These are phyloP conservation scores for Distichodus sexfasciatus DNA, from an alignment of 2,797 vertebrate genomes.

Conservation along the genomic window DNA sequence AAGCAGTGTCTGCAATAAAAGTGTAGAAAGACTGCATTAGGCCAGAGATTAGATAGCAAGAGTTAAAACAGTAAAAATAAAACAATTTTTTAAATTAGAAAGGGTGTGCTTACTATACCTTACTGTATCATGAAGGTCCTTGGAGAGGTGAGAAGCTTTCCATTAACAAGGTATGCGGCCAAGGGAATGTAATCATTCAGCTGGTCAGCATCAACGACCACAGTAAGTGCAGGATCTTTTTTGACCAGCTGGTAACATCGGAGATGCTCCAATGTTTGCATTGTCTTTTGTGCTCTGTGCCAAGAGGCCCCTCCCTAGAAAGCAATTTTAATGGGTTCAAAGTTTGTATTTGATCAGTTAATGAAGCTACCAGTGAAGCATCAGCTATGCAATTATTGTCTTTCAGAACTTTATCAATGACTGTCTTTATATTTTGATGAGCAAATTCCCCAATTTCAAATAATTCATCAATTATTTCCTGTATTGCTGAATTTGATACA, in stretches of 20 bases:
- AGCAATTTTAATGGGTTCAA: conserved; percentile 41
- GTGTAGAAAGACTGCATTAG: background rate
- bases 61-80: no score
- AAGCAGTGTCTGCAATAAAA: background rate
- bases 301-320: no score
- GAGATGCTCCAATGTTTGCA: no score
- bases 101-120: conserved; percentile 24
- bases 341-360: conserved; percentile 31
- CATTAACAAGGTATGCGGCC: conserved; percentile 30
- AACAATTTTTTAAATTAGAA: no score
- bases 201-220: background rate
- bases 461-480: conserved; percentile 33
- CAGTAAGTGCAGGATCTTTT: no score
- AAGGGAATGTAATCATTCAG: conserved; percentile 45
- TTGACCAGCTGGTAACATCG: no score
- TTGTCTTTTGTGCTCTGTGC: conserved; percentile 26
- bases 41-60: background rate
- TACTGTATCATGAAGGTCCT: conserved; percentile 44
- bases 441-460: conserved; percentile 23
- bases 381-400: conserved; percentile 12
- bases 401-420: conserved; percentile 13
- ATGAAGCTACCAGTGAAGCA: conserved; percentile 24
- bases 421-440: conserved; percentile 8
- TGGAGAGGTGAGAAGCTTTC: conserved; percentile 44
- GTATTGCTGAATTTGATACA: conserved; percentile 27